These are phyloP conservation scores for Craterocephalus amniculus DNA, from an alignment of 2,797 vertebrate species.

Conservation along the genomic window DNA sequence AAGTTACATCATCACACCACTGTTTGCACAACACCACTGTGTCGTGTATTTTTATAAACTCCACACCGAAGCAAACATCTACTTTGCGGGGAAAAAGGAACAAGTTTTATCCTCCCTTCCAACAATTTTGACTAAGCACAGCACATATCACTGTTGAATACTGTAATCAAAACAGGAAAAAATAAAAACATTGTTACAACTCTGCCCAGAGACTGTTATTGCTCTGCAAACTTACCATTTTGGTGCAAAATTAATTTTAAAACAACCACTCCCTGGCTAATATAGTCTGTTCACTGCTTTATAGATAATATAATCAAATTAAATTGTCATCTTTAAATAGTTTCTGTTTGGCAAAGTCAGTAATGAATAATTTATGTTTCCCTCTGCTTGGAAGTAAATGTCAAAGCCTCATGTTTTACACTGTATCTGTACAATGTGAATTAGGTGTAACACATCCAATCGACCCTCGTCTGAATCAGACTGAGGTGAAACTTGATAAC, in stretches of 20 bases:
- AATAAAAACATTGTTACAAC: slow-evolving; percentile 5
- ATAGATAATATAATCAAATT: background rate
- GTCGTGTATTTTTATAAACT: background rate
- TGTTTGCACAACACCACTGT: no score
- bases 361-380: background rate
- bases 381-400: background rate
- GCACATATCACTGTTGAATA: background rate
- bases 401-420: background rate
- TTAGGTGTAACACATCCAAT: no score
- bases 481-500: no score
- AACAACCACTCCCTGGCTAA: background rate
- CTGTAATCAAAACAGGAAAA: slow-evolving; percentile 1
- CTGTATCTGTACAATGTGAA: background rate
- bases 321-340: background rate
- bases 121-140: background rate
- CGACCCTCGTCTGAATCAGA: no score
- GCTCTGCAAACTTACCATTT: slow-evolving; percentile 3
- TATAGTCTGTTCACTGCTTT: background rate
- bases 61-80: background rate
- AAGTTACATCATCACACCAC: no score
- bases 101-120: background rate
- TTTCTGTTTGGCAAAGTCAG: background rate
- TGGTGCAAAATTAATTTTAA: background rate
- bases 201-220: background rate
- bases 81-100: slow-evolving; percentile 5